These are phyloP conservation scores for Sebastes kiyomatsui DNA, from an alignment of 2,797 vertebrate genomes.

Conservation along the genomic window DNA sequence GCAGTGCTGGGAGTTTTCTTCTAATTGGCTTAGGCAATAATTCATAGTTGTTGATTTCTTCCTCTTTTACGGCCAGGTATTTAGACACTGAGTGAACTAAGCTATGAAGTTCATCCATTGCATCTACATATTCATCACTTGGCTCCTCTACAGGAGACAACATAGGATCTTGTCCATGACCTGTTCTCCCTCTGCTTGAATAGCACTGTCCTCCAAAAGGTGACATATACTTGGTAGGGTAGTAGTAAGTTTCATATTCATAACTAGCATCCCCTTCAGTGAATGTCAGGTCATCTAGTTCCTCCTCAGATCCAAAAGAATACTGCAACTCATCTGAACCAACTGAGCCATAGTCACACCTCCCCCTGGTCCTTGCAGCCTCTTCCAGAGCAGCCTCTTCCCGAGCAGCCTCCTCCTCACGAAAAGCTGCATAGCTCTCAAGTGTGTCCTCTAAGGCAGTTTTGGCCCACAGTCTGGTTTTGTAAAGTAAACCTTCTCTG, in stretches of 20 bases:
- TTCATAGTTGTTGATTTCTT: conserved; percentile 92
- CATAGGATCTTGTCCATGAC: conserved; percentile 53
- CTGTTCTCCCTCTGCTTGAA: conserved; percentile 38
- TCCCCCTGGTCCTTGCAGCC: conserved; percentile 54
- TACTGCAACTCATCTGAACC: conserved; percentile 89
- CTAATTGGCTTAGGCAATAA: conserved; percentile 80
- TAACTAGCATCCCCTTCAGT: conserved; percentile 70
- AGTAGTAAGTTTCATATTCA: conserved; percentile 78
- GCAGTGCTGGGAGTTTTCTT: conserved; percentile 74
- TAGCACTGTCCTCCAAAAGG: conserved; percentile 41
- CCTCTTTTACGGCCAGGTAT: conserved; percentile 94
- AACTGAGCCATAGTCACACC: conserved; percentile 86
- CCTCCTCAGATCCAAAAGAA: conserved; percentile 89
- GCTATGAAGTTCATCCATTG: conserved; percentile 92
- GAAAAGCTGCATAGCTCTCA: conserved; percentile 81
- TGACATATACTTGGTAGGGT: conserved; percentile 51
- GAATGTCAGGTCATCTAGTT: conserved; percentile 83
- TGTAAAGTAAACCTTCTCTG: conserved; percentile 88
- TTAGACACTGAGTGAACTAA: conserved; percentile 94
- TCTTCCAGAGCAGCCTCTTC: conserved; percentile 66
- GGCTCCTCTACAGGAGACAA: conserved; percentile 82
- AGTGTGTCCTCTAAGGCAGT: conserved; percentile 78
- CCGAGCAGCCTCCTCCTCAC: conserved; percentile 77
- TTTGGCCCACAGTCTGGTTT: conserved; percentile 85
- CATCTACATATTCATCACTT: conserved; percentile 84